These are phyloP conservation scores for Diachrysia chrysitis DNA, from an alignment of 2,888 invertebrate species.

Conservation along the genomic window DNA sequence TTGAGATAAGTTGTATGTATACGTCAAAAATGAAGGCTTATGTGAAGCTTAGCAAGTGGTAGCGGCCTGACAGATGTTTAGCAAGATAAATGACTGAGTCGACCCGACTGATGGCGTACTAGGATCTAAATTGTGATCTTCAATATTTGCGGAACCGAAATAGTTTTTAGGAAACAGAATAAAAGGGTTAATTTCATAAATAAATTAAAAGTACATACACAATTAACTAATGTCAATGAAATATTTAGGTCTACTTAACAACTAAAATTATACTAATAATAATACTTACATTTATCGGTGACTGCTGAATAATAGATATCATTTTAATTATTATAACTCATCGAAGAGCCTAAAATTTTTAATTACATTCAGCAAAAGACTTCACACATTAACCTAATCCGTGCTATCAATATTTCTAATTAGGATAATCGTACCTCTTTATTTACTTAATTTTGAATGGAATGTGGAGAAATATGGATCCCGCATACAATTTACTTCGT, in stretches of 20 bases:
- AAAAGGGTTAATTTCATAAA: not conserved
- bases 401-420: not conserved
- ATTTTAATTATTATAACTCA: no score
- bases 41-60: conserved; percentile 34
- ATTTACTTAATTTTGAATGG: not conserved
- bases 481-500: not conserved
- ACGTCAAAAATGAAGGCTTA: conserved; percentile 37
- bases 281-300: no score
- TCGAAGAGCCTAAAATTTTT: no score
- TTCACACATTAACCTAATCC: not conserved
- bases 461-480: not conserved
- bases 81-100: conserved; percentile 45
- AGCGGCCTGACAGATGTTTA: conserved; percentile 35
- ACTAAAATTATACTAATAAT: no score
- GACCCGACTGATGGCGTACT: conserved; percentile 25
- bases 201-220: not conserved
- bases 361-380: not conserved
- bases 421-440: not conserved
- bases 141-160: conserved; percentile 15
- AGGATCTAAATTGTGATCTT: conserved; percentile 16
- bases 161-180: conserved; percentile 8
- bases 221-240: no score
- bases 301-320: no score
- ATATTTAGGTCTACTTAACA: no score
- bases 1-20: conserved; percentile 16